A percentile compares a stretch with the other conserved stretches of the same genome.
Conservation (phyloP, 2,888 invertebrate species). For the Archips crataeganus region DNA sequence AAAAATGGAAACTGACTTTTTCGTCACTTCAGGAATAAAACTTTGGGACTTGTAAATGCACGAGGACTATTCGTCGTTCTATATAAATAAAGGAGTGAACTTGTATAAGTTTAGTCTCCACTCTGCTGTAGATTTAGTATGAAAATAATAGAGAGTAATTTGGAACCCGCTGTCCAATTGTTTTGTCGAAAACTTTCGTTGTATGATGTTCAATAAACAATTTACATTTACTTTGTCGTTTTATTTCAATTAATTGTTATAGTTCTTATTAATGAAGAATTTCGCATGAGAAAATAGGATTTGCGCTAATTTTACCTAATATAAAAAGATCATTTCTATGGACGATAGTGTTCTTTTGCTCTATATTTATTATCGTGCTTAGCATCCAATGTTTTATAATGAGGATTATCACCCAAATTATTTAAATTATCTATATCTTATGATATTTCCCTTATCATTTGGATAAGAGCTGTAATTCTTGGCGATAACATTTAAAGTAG, state of each 20-base stretch:
- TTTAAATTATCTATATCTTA: slow-evolving; percentile 64
- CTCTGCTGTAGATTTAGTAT: slow-evolving; percentile 37
- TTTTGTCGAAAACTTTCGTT: slow-evolving; percentile 54
- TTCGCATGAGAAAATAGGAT: background rate
- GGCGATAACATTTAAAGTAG: slow-evolving; percentile 64
- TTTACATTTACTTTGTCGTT: slow-evolving; percentile 24
- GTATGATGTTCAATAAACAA: slow-evolving; percentile 78
- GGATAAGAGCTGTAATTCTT: slow-evolving; percentile 68
- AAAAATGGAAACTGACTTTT: slow-evolving; percentile 16
- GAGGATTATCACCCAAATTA: slow-evolving; percentile 51
- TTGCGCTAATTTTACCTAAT: background rate
- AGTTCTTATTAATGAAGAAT: background rate
- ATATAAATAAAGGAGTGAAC: slow-evolving; percentile 34
- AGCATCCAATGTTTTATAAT: slow-evolving; percentile 36
- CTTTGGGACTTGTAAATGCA: slow-evolving; percentile 16
- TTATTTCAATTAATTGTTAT: slow-evolving; percentile 48
- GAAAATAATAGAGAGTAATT: slow-evolving; percentile 32
- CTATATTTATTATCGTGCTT: slow-evolving; percentile 61
- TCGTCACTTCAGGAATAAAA: slow-evolving; percentile 15
- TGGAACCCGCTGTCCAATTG: slow-evolving; percentile 26
- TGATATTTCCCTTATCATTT: slow-evolving; percentile 68
- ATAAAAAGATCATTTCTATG: background rate
- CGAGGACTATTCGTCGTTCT: slow-evolving; percentile 24
- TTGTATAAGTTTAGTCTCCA: slow-evolving; percentile 28
- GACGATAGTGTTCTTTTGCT: slow-evolving; percentile 17